Percentiles rank a stretch among this genome's conserved stretches.
Conservation (phyloP, 1,140 invertebrate genomes). For the Chymomyza costata region DNA sequence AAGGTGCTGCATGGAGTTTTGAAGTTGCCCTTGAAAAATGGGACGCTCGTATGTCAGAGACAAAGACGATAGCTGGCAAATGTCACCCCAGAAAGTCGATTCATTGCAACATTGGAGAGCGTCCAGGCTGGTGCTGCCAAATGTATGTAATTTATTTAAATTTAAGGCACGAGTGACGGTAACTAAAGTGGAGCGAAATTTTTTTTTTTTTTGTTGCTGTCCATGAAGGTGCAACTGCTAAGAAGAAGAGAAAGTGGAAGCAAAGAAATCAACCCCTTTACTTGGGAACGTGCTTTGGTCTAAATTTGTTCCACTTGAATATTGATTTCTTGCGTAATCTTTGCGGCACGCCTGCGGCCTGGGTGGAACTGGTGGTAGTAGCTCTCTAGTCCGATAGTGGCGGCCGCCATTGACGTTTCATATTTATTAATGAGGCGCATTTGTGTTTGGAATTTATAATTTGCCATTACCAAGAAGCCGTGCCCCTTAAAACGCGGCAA, state of each 20-base stretch:
- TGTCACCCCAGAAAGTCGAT: conserved; percentile 51
- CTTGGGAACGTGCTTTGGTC: too few species aligned
- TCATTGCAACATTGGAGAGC: too few species aligned
- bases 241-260: background rate
- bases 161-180: conserved; percentile 39
- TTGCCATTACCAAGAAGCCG: conserved; percentile 31
- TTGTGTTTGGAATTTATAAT: conserved; percentile 75
- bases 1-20: conserved; percentile 13
- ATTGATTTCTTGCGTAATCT: conserved; percentile 72
- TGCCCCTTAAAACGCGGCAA: too few species aligned
- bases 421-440: conserved; percentile 74
- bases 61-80: conserved; percentile 26
- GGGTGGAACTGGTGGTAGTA: too few species aligned
- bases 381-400: conserved; percentile 47
- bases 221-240: background rate
- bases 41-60: conserved; percentile 58
- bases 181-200: too few species aligned
- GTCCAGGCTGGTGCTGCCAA: too few species aligned
- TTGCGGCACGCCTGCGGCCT: conserved; percentile 55
- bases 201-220: too few species aligned
- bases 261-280: conserved; percentile 41
- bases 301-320: conserved; percentile 50
- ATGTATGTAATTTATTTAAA: conserved; percentile 72
- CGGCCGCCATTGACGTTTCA: conserved; percentile 65
- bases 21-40: conserved; percentile 65